Percentiles rank a stretch among this genome's conserved stretches.
These are phyloP conservation scores for Yoshiicerus persimilis DNA, from an alignment of 1,140 invertebrate species.

Conservation along the genomic window DNA sequence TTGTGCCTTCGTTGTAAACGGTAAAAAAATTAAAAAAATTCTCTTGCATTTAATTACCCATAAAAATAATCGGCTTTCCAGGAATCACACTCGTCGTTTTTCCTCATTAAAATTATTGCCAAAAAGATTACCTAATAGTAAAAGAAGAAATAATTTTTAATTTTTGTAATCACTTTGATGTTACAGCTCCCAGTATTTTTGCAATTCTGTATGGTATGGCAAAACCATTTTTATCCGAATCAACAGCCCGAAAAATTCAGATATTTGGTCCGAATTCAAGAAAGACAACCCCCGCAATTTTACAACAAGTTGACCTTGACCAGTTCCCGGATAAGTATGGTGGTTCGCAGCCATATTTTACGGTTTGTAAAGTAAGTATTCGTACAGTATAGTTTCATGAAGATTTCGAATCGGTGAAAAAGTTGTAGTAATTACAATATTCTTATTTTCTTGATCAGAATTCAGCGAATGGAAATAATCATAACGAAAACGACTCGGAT, in stretches of 20 bases:
- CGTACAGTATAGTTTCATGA: background rate
- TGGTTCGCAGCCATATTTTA: background rate
- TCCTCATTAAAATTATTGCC: too few species aligned
- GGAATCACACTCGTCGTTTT: too few species aligned
- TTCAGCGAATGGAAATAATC: background rate
- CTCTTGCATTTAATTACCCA: too few species aligned
- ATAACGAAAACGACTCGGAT: background rate
- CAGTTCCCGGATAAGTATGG: background rate
- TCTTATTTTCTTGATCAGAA: background rate
- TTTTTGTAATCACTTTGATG: background rate
- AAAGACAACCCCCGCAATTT: background rate
- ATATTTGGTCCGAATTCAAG: background rate
- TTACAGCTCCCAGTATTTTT: constrained; percentile 1
- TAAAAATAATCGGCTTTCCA: too few species aligned
- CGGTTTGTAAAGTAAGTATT: background rate
- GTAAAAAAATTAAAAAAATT: background rate
- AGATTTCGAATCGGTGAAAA: too few species aligned
- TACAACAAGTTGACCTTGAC: background rate
- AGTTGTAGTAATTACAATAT: background rate
- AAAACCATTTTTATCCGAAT: background rate
- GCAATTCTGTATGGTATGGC: background rate
- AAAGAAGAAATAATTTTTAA: too few species aligned
- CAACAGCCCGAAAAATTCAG: background rate
- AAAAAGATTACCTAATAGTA: too few species aligned
- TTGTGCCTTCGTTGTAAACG: background rate